phyloP scores from a whole-genome alignment of 2,888 invertebrate genomes.

The Epinotia brunnichana region DNA sequence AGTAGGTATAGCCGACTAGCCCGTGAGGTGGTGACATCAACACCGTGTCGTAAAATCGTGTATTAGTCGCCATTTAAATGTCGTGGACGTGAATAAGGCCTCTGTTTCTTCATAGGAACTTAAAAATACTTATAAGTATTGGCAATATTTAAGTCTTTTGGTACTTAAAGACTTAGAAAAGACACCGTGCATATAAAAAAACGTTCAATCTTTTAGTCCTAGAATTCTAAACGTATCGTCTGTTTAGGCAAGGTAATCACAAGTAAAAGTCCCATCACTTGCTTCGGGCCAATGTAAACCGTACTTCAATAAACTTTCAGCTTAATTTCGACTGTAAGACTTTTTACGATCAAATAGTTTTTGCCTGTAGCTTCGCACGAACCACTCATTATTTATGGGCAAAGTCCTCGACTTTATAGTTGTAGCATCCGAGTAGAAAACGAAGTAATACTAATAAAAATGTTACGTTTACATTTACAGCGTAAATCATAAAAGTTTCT shows the following conservation, averaged over 20 bases:
- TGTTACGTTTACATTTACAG: slow-evolving; percentile 36
- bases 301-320: slow-evolving; percentile 12
- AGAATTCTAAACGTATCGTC: slow-evolving; percentile 14
- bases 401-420: slow-evolving; percentile 42
- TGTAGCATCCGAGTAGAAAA: slow-evolving; percentile 37
- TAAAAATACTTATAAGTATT: too few relatives aligned
- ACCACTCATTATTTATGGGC: slow-evolving; percentile 40
- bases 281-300: slow-evolving; percentile 11
- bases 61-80: too few relatives aligned
- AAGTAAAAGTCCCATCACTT: slow-evolving; percentile 6
- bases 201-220: slow-evolving; percentile 1
- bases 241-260: slow-evolving; percentile 23
- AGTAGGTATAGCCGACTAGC: too few relatives aligned
- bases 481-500: slow-evolving; percentile 39
- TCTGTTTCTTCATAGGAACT: too few relatives aligned
- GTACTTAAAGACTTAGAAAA: background rate
- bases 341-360: slow-evolving; percentile 43
- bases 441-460: slow-evolving; percentile 40
- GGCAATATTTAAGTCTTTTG: too few relatives aligned
- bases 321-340: slow-evolving; percentile 12
- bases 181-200: background rate
- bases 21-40: too few relatives aligned
- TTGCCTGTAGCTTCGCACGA: slow-evolving; percentile 39
- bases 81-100: too few relatives aligned
- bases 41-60: too few relatives aligned